Evolutionary conservation across 2,888 invertebrate genomes (phyloP), one percentile per base, ranked within the genome.

Genomic region (Zonitis immaculata): DNA sequence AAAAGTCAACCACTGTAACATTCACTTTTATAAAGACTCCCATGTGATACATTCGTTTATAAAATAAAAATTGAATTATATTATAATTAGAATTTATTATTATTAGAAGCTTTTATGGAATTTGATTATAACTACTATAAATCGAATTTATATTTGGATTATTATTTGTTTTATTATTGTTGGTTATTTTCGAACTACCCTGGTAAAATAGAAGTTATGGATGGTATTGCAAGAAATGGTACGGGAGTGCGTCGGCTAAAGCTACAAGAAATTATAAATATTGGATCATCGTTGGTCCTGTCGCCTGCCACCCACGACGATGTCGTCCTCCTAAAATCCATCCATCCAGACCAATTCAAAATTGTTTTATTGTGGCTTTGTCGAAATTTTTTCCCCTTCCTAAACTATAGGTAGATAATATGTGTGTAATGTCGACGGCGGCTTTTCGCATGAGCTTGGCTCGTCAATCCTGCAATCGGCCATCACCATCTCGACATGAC

Each of bases 401-500:
- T 51, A 49, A 56, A 52, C 59, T 58, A 57, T 60, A 59, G 59
- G 49, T 57, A 61, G 48, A 51, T 48, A 32, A 56, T 50, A 56
- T 54, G 56, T 57, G 54, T 57, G 57, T 58, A 62, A 58, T 62
- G 62, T 65, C 60, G 61, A 60, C 35, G 35, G 35, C 66, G 51
- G 52, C 51, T 62, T 68, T 67, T 70, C 69, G 70, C 69, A 69
- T 69, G 70, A 65, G 64, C 64, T 64, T 64, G 62, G 65, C 68
- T 71, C 72, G 69, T 74, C 74, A 72, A 73, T 73, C 68, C 57
- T 62, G 60, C 67, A 73, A 73, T 73, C 73, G 68, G 62, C 67
- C 69, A 66, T 72, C 73, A 73, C 72, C 70, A 73, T 73, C 73
- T 73, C 62, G 72, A 72, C 73, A 68, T 72, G 69, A 67, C 69